These are phyloP conservation scores for Sinocyclocheilus rhinocerous DNA, from an alignment of 2,113 vertebrate species.

Conservation along the genomic window DNA sequence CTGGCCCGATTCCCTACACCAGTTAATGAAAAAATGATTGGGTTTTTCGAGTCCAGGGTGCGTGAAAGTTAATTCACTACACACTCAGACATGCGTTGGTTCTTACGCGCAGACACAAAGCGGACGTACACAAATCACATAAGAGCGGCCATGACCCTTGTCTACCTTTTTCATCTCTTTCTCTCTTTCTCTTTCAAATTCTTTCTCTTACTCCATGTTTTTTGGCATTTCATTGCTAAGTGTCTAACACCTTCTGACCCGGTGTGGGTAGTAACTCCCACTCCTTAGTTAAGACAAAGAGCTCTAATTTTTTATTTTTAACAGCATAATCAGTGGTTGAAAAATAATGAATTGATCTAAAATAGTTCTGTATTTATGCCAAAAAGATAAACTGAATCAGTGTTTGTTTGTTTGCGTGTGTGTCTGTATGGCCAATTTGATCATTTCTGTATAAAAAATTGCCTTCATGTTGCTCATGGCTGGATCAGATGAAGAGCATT, in stretches of 20 bases:
- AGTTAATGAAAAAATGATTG: conserved; percentile 84
- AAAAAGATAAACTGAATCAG: conserved; percentile 3
- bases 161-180: conserved; percentile 2
- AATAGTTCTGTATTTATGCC: conserved; percentile 26
- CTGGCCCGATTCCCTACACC: conserved; percentile 75
- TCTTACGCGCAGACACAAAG: neutral
- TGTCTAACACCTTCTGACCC: conserved; percentile 41
- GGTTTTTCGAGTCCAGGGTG: conserved; percentile 81
- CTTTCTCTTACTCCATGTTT: conserved; percentile 20
- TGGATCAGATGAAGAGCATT: neutral
- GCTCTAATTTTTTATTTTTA: conserved; percentile 30
- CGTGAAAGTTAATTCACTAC: conserved; percentile 78
- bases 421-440: neutral
- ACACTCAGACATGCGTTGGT: conserved; percentile 38
- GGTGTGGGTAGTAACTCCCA: conserved; percentile 49
- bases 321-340: neutral
- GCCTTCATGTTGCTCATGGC: neutral
- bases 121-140: conserved; percentile 37
- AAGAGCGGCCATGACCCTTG: conserved; percentile 28
- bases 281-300: conserved; percentile 28
- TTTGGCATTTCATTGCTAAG: conserved; percentile 43
- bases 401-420: conserved; percentile 26
- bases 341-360: conserved; percentile 23
- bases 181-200: conserved; percentile 15
- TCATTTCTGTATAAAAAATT: neutral